phyloP scores from a whole-genome alignment of 1,140 invertebrate species.

The Pogonomyrmex californicus region DNA sequence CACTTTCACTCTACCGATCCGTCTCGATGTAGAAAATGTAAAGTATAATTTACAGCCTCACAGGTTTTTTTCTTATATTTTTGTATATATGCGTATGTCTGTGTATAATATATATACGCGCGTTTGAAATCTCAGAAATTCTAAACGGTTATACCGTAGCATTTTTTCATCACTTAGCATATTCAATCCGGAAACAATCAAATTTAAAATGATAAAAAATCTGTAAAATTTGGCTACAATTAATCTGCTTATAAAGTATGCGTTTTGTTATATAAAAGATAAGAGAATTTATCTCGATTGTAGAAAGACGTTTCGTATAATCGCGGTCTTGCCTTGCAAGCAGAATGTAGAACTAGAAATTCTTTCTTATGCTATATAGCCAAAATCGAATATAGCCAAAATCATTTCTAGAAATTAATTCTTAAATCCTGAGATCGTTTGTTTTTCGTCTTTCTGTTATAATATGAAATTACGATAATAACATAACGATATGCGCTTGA shows the following conservation, averaged over 20 bases:
- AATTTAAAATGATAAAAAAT: slow-evolving; percentile 13
- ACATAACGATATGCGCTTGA: background rate
- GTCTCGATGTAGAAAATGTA: slow-evolving; percentile 69
- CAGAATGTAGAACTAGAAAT: background rate
- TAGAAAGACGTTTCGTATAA: slow-evolving; percentile 30
- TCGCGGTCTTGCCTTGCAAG: slow-evolving; percentile 4
- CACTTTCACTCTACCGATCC: slow-evolving; percentile 81
- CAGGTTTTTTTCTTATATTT: slow-evolving; percentile 52
- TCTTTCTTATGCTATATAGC: background rate
- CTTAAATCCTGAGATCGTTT: slow-evolving; percentile 2
- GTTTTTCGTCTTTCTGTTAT: background rate
- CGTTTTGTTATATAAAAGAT: slow-evolving; percentile 66
- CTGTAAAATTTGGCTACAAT: slow-evolving; percentile 5
- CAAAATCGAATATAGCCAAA: background rate
- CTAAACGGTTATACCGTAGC: slow-evolving; percentile 4
- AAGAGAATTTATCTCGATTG: slow-evolving; percentile 50
- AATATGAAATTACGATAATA: background rate
- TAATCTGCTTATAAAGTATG: background rate
- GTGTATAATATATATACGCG: background rate
- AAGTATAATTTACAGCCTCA: slow-evolving; percentile 77
- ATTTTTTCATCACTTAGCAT: slow-evolving; percentile 23
- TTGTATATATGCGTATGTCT: slow-evolving; percentile 36
- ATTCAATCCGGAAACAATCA: background rate
- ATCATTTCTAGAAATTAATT: background rate
- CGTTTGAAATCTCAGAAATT: slow-evolving; percentile 40